phyloP scores from a whole-genome alignment of 2,797 vertebrate species.

The Emydoidea blandingii region DNA sequence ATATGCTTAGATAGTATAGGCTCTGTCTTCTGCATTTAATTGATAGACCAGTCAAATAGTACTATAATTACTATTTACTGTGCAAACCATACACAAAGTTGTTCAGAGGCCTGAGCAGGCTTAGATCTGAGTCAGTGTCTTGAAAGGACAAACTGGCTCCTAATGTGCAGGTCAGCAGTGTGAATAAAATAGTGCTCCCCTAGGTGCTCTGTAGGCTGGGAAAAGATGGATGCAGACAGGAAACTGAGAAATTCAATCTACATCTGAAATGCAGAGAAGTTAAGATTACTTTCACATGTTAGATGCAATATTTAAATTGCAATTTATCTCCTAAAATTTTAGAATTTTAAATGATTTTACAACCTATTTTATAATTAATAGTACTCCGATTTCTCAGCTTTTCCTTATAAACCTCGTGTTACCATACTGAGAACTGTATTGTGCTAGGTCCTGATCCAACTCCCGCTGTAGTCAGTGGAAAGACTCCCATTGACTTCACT shows the following conservation, averaged over 20 bases:
- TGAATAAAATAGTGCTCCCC: neutral
- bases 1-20: neutral
- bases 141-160: neutral
- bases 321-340: neutral
- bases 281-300: neutral
- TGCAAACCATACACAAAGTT: neutral
- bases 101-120: neutral
- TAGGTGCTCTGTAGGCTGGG: neutral
- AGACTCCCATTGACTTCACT: neutral
- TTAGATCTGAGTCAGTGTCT: neutral
- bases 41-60: neutral
- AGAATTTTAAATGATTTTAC: constrained; percentile 23
- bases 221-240: neutral
- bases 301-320: neutral
- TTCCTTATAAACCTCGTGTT: neutral
- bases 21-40: neutral
- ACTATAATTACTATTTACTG: neutral
- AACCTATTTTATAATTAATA: neutral
- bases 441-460: neutral
- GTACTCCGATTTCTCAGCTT: neutral
- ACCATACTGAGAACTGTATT: neutral
- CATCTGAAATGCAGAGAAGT: neutral
- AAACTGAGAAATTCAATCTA: neutral
- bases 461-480: neutral
- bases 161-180: neutral